A percentile compares a stretch with the other conserved stretches of the same genome.
Evolutionary conservation across 2,888 invertebrate genomes (phyloP).

Genomic region (Iphiclides podalirius): DNA sequence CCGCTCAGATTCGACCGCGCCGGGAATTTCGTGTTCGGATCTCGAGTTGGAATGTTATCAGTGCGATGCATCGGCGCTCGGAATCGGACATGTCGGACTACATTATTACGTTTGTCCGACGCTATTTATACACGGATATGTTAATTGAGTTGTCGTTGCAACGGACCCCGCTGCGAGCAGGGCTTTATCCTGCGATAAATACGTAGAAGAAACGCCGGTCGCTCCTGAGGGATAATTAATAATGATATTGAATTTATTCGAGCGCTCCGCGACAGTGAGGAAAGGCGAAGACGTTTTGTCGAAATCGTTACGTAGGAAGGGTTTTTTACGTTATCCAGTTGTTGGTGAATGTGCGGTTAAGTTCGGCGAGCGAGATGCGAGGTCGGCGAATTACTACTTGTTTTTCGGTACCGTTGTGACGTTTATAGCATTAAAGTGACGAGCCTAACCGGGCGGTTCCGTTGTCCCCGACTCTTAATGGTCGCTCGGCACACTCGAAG

Average conservation of each 20-base stretch:
- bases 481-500: no score
- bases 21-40: constrained; percentile 72
- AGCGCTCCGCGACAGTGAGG: background rate
- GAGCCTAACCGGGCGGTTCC: no score
- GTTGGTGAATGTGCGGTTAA: constrained; percentile 63
- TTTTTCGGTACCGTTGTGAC: constrained; percentile 59
- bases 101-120: constrained; percentile 62
- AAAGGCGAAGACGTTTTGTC: constrained; percentile 26
- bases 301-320: no score
- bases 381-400: constrained; percentile 66
- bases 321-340: no score
- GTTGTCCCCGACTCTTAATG: no score
- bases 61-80: constrained; percentile 64
- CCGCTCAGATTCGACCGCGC: constrained; percentile 58
- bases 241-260: background rate
- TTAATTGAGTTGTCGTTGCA: constrained; percentile 53
- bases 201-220: background rate
- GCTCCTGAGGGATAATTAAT: background rate
- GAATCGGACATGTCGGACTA: constrained; percentile 59
- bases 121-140: constrained; percentile 59
- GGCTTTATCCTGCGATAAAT: constrained; percentile 23
- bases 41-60: constrained; percentile 74
- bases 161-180: constrained; percentile 24
- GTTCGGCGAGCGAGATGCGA: constrained; percentile 49
- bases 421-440: no score